Percentiles rank a stretch among this genome's conserved stretches.
Conservation (phyloP, 2,888 invertebrate species). For the Eupithecia vulgata region DNA sequence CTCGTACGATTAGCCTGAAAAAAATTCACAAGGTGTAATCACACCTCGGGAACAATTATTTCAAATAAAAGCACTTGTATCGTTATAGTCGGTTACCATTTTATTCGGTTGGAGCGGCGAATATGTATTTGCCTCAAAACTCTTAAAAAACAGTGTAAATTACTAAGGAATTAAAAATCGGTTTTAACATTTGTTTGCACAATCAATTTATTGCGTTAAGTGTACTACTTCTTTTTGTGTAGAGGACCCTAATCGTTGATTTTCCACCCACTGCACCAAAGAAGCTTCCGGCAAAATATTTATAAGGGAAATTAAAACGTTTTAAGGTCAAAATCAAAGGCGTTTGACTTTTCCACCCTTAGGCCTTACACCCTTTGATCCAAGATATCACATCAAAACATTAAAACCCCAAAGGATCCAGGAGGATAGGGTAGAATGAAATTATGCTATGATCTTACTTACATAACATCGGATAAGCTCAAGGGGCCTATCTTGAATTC, state of each 20-base stretch:
- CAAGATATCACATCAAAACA: neutral
- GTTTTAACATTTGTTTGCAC: too few species aligned
- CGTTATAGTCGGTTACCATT: too few species aligned
- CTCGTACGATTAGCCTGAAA: too few species aligned
- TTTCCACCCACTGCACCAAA: neutral
- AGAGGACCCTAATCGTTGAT: neutral
- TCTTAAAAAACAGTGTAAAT: too few species aligned
- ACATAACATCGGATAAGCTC: neutral
- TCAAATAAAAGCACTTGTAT: too few species aligned
- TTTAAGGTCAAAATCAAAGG: neutral
- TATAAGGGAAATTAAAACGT: neutral
- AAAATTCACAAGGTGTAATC: too few species aligned
- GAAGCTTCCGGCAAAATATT: slow-evolving; percentile 1
- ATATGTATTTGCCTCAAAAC: too few species aligned
- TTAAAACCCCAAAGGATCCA: slow-evolving; percentile 3
- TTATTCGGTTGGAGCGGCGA: too few species aligned
- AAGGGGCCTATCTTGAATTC: neutral
- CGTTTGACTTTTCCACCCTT: neutral
- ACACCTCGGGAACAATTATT: too few species aligned
- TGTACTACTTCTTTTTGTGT: neutral
- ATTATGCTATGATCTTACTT: neutral
- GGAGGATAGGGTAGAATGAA: neutral
- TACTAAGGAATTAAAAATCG: too few species aligned
- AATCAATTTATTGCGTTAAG: too few species aligned
- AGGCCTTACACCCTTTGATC: neutral